Percentiles rank a stretch among this genome's conserved stretches.
Evolutionary conservation across 1,140 invertebrate genomes (phyloP).

Genomic region (Limonius californicus): DNA sequence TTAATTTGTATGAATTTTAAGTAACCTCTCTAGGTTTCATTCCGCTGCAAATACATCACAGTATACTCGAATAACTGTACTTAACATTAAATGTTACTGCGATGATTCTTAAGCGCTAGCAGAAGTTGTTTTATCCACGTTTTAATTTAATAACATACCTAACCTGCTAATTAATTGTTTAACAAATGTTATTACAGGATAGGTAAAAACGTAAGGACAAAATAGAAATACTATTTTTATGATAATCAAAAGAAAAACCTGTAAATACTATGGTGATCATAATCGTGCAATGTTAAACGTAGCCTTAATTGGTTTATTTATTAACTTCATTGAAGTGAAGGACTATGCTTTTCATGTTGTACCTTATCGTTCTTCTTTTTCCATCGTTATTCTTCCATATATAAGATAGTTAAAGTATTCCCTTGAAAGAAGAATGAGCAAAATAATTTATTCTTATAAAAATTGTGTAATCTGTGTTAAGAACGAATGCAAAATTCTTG

Average conservation of each 20-base stretch:
- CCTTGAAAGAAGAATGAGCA: too few species aligned
- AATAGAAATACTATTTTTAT: constrained; percentile 11
- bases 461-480: too few species aligned
- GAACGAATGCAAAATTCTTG: too few species aligned
- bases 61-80: background rate
- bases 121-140: background rate
- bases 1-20: too few species aligned
- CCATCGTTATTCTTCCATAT: background rate
- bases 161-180: background rate
- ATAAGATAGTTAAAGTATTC: background rate
- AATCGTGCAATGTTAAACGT: constrained; percentile 4
- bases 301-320: background rate
- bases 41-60: background rate
- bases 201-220: background rate
- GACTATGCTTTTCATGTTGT: too few species aligned
- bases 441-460: too few species aligned
- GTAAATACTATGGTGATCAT: constrained; percentile 1
- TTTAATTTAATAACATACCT: background rate
- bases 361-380: background rate
- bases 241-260: constrained; percentile 7
- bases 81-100: background rate
- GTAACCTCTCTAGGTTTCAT: background rate
- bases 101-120: background rate
- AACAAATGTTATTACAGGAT: too few species aligned
- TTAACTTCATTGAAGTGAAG: background rate